phyloP scores from a whole-genome alignment of 2,113 vertebrate species.

The Phyllostomus discolor region DNA sequence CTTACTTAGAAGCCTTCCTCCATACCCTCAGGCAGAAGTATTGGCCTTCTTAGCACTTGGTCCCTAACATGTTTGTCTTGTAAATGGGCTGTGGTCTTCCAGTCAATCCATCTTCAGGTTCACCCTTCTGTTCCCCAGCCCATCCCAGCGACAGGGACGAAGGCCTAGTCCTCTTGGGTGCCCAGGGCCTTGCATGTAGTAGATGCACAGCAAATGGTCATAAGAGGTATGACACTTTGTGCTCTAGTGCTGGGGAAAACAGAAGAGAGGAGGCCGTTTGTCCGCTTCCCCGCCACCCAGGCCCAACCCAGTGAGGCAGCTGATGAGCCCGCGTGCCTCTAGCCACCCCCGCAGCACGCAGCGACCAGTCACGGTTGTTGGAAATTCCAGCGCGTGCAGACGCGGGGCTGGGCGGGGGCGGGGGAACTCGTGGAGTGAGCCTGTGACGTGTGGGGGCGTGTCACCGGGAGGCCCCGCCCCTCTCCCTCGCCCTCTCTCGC shows the following conservation, averaged over 20 bases:
- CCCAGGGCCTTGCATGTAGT: background rate
- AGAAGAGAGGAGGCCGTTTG: fast-evolving
- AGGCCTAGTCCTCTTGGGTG: background rate
- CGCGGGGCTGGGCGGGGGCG: background rate
- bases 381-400: constrained; percentile 42
- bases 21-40: background rate
- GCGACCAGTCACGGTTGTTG: constrained; percentile 5
- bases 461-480: background rate
- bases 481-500: constrained; percentile 65
- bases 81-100: background rate
- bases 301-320: background rate
- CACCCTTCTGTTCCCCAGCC: background rate
- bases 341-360: background rate
- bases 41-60: background rate
- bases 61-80: background rate
- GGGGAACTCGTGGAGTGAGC: constrained; percentile 57
- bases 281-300: background rate
- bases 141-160: background rate
- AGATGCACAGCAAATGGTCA: background rate
- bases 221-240: background rate
- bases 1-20: background rate
- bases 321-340: background rate
- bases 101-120: background rate
- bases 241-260: background rate
- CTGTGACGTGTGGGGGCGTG: constrained; percentile 62